Evolutionary conservation across 2,113 vertebrate genomes (phyloP).

Genomic region (Pan troglodytes): NHGRI_mPanTro3-v2.1_pri NC_072417.2:71940501-71941000

Average conservation of each 20-base stretch:
- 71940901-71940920: neutral
- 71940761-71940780: neutral
- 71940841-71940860: slow-evolving; percentile 26
- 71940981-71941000: no score
- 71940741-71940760: neutral
- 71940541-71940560: slow-evolving; percentile 9
- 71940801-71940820: neutral
- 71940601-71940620: neutral
- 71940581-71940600: neutral
- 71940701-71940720: neutral
- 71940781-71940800: neutral
- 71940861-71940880: neutral
- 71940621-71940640: neutral
- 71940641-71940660: neutral
- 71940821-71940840: neutral
- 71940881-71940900: neutral
- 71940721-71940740: neutral
- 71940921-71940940: neutral
- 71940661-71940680: neutral
- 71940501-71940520: neutral
- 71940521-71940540: neutral
- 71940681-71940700: neutral
- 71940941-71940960: no score
- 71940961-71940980: no score
- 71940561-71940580: neutral